Conservation (phyloP, 2,797 vertebrate genomes). For the Phalanger gymnotis region DNA sequence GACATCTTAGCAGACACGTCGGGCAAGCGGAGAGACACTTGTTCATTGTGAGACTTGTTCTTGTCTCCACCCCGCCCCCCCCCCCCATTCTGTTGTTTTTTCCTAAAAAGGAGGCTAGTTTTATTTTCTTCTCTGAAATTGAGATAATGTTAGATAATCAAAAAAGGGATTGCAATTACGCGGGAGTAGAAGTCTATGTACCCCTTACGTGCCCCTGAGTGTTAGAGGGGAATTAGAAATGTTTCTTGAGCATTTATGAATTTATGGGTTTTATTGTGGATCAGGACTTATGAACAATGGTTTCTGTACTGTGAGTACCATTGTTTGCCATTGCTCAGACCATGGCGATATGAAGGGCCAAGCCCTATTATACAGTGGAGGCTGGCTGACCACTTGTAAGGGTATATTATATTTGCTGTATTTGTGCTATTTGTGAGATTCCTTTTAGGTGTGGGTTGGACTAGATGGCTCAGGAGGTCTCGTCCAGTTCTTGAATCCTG, state of each 20-base stretch:
- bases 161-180: not conserved
- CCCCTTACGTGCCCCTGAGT: no score
- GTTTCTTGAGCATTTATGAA: not conserved
- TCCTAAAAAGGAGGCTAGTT: not conserved
- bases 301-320: not conserved
- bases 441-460: not conserved
- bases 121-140: not conserved
- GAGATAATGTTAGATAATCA: not conserved
- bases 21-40: no score
- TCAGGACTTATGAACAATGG: not conserved
- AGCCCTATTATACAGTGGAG: rapidly evolving
- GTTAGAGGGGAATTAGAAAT: not conserved
- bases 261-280: not conserved
- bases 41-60: not conserved
- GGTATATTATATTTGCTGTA: not conserved
- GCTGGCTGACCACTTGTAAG: not conserved
- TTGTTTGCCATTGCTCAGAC: not conserved
- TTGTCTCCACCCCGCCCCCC: rapidly evolving
- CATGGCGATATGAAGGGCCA: not conserved
- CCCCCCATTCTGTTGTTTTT: not conserved
- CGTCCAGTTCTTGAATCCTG: not conserved
- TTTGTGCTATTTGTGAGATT: not conserved
- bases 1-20: rapidly evolving
- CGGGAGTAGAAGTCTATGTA: no score
- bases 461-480: not conserved